These are phyloP conservation scores for Pachyramphus minor DNA, from an alignment of 2,113 vertebrate species.

Conservation along the genomic window DNA sequence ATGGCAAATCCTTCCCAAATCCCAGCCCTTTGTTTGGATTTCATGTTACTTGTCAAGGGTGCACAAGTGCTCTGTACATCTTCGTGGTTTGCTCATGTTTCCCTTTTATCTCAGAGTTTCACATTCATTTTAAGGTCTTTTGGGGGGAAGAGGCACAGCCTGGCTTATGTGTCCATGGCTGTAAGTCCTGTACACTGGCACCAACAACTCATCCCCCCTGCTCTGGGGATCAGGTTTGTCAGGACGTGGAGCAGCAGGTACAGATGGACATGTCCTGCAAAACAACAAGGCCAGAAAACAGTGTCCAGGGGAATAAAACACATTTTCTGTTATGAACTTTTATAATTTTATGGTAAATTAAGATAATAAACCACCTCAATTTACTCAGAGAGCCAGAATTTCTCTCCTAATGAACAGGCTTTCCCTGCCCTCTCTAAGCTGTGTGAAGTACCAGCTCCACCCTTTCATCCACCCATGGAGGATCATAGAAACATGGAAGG, in stretches of 20 bases:
- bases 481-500: not conserved
- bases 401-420: not conserved
- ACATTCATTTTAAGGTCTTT: not conserved
- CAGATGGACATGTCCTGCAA: not conserved
- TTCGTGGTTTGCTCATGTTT: not conserved
- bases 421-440: not conserved
- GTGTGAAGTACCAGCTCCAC: not conserved
- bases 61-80: not conserved
- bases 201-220: not conserved
- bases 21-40: conserved; percentile 5
- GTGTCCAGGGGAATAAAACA: not conserved
- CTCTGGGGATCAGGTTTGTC: not conserved
- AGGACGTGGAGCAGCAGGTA: not conserved
- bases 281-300: not conserved
- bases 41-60: not conserved
- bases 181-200: not conserved
- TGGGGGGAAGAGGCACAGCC: not conserved
- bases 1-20: not conserved
- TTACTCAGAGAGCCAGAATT: not conserved
- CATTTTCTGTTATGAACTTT: rapidly evolving
- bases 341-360: not conserved
- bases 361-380: not conserved
- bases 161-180: not conserved
- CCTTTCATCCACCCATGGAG: not conserved
- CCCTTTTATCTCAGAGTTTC: not conserved